Percentiles rank a stretch among this genome's conserved stretches.
These are phyloP conservation scores for Cosmia trapezina DNA, from an alignment of 2,888 invertebrate species.

Conservation along the genomic window DNA sequence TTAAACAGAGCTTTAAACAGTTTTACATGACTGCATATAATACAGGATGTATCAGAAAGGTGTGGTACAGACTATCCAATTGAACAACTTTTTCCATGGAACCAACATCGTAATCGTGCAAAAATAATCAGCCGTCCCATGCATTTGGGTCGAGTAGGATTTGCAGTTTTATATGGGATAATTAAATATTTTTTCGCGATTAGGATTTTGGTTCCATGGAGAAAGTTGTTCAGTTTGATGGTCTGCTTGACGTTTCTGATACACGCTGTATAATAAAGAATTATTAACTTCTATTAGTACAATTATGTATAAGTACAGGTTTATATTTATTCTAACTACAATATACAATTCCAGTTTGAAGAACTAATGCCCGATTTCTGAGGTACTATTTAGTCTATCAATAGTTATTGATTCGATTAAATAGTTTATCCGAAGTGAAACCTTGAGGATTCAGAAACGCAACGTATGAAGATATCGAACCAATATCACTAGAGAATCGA, in stretches of 20 bases:
- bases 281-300: conserved; percentile 18
- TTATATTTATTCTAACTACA: conserved; percentile 32
- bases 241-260: too few species aligned
- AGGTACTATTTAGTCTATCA: not conserved
- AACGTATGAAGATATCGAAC: not conserved
- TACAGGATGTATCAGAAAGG: not conserved
- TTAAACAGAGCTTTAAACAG: conserved; percentile 24
- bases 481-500: not conserved
- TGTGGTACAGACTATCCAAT: too few species aligned
- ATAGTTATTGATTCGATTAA: not conserved
- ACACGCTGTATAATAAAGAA: not conserved
- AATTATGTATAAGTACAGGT: conserved; percentile 49
- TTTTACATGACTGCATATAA: conserved; percentile 42
- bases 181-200: too few species aligned
- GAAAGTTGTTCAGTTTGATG: too few species aligned
- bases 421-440: not conserved
- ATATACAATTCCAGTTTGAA: conserved; percentile 32
- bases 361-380: conserved; percentile 3
- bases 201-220: too few species aligned
- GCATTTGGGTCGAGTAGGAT: too few species aligned
- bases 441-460: not conserved
- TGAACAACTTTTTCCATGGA: too few species aligned
- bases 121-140: too few species aligned
- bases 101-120: too few species aligned
- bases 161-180: too few species aligned